A percentile compares a stretch with the other conserved stretches of the same genome.
phyloP scores from a whole-genome alignment of 64 coral and sea anemone genomes.

The Stylophora pistillata region DNA sequence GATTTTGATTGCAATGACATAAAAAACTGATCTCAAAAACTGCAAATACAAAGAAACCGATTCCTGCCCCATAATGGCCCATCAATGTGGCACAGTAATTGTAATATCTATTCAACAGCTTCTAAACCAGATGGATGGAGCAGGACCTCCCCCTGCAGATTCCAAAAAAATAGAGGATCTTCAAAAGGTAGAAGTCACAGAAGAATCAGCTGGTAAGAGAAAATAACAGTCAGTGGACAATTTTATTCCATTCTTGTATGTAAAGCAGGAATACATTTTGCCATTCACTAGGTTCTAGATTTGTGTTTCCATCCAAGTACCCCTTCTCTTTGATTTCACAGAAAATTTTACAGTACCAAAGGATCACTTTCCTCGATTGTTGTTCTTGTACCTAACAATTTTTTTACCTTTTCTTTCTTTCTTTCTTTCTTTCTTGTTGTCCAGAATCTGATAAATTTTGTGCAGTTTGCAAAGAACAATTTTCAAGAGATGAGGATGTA shows the following conservation, averaged over 20 bases:
- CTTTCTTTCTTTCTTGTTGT: not conserved
- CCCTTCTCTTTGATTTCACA: too few relatives aligned
- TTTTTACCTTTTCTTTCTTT: not conserved
- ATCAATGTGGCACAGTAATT: not conserved
- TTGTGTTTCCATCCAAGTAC: too few relatives aligned
- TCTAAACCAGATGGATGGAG: slow-evolving; percentile 80
- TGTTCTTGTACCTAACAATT: too few relatives aligned
- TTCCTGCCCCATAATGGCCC: too few relatives aligned
- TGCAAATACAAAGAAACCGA: too few relatives aligned
- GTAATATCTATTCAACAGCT: slow-evolving; percentile 27
- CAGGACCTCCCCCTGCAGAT: slow-evolving; percentile 75
- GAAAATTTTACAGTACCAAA: too few relatives aligned
- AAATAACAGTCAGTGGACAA: not conserved
- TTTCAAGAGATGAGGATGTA: slow-evolving; percentile 65
- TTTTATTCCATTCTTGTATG: too few relatives aligned
- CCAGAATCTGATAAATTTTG: slow-evolving; percentile 60
- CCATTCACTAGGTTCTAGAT: too few relatives aligned
- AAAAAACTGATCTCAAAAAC: too few relatives aligned
- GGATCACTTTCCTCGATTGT: too few relatives aligned
- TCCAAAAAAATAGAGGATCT: slow-evolving; percentile 53
- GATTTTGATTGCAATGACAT: too few relatives aligned
- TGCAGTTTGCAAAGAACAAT: slow-evolving; percentile 83
- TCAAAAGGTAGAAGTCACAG: slow-evolving; percentile 57
- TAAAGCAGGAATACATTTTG: too few relatives aligned
- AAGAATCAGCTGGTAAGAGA: slow-evolving; percentile 47